Base-by-base conservation (phyloP, 2,888 invertebrate species). In the Leptinotarsa peninsularis region DNA sequence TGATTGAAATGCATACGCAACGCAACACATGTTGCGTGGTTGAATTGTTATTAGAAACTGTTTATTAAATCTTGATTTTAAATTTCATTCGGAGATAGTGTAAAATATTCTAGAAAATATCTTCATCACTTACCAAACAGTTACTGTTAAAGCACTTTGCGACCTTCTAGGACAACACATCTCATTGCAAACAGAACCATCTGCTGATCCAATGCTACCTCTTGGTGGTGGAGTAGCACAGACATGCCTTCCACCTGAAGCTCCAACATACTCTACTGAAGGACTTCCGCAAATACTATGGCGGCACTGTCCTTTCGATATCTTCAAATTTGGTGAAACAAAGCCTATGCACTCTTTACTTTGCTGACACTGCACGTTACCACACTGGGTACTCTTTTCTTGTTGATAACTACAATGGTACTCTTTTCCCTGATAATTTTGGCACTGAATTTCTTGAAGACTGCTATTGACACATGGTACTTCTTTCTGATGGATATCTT, bases 181-280 rank as follows among this genome's bases (percentile, higher is more conserved):
- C 67, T 88, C 87, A 71, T 82, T 84, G 77, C 86, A 86, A 68
- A 83, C 72, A 3, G 83, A 78, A 50, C 83, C 83, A 54, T 85
- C 86, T 14, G 80, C 84, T 5, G 85, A 83, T 23, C 85, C 84
- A 67, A 84, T 81, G 80, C 85, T 85, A 17, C 85, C 85, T 67
- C 89, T 84, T 3, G 87, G 87, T 49, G 88, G 88, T 23, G 89
- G 88, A 67, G 88, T 89, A 15, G 88, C 88, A 80, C 88, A 88
- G 58, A 89, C 88, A 80, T 91, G 90, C 74, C 93, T 89, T 5
- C 92, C 92, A 49, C 92, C 92, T 79, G 91, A 91, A 56, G 91
- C 91, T 49, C 92, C 92, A 82, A 92, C 91, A 85, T 92, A 93
- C 85, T 93, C 92, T 49, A 89, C 88, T 77, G 88, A 85, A 67